Base-by-base conservation (phyloP, 2,888 invertebrate genomes). In the Cheilosia soror region DNA sequence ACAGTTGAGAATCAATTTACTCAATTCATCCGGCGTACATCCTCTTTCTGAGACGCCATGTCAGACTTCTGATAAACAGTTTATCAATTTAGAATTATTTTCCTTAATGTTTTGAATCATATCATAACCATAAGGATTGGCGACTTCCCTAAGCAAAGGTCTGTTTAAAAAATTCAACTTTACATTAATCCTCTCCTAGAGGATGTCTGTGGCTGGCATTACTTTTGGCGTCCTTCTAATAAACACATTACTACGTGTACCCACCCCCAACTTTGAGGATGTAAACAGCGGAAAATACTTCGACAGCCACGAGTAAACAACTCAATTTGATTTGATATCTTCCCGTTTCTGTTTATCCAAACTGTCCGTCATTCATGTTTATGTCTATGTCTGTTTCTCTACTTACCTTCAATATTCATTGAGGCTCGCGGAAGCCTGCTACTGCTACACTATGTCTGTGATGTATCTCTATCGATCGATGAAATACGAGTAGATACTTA, bases 241-340 rank as follows among this genome's bases (percentile, higher is more conserved):
- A 9, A 11, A 15, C 42, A 5, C 20, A 15, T 3, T 5, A 20
- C 2, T 5, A 11, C 6, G n/a, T 20, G 6, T 15, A 2, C 0
- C 51, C 51, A 27, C 25, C 25, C 51, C 9, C 5, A 5, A 13
- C 0, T 5, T 44, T 13, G 27, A 33, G 33, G 25, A 55, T 37
- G 31, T 40, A 58, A 72, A 57, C 33, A 40, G 63, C 20, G 29
- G 29, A 40, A 71, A 71, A 63, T 57, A 42, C 63, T 44, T 71
- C 25, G 33, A 71, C 57, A 63, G 71, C 42, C 65, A 29, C 49
- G 57, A 58, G 63, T 49, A 78, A 71, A 78, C 71, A 71, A 69
- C 71, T 78, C 71, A 71, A 78, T 71, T 78, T 57, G 57, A 71
- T 65, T 69, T 78, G 58, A 68, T 76, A 68, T 78, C 78, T 71